Percentiles rank a stretch among this genome's conserved stretches.
Evolutionary conservation across 2,888 invertebrate species (phyloP).

Genomic region (Eumacrocentrus americanus): DNA sequence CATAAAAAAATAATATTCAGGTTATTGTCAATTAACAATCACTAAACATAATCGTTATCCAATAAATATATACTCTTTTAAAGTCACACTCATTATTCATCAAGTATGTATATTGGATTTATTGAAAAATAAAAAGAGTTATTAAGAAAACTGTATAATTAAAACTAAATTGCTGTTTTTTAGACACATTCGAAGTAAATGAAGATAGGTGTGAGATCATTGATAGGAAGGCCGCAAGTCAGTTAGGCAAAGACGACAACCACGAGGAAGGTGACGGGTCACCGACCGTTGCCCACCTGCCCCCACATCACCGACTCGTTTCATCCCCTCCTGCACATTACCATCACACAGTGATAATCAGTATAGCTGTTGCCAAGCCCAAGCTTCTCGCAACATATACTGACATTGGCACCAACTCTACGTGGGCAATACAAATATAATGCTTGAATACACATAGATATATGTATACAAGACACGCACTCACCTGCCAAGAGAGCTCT

Average conservation of each 20-base stretch:
- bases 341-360: slow-evolving; percentile 38
- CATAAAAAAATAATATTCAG: background rate
- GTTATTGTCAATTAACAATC: no score
- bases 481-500: slow-evolving; percentile 11
- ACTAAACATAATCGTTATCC: no score
- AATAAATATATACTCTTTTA: no score
- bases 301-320: background rate
- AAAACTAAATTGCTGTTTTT: no score
- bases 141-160: no score
- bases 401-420: slow-evolving; percentile 41
- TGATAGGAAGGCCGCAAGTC: no score
- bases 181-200: no score
- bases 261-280: slow-evolving; percentile 39
- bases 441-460: background rate
- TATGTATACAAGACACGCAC: background rate
- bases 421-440: slow-evolving; percentile 17
- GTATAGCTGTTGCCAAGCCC: slow-evolving; percentile 35
- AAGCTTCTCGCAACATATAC: slow-evolving; percentile 34
- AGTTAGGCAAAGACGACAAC: slow-evolving; percentile 19
- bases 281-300: slow-evolving; percentile 36
- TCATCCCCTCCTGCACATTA: slow-evolving; percentile 27
- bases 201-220: slow-evolving; percentile 14
- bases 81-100: no score
- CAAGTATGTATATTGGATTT: no score
- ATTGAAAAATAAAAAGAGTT: background rate